phyloP scores from a whole-genome alignment of 2,888 invertebrate species.

The Drosophila aldrichi region DNA sequence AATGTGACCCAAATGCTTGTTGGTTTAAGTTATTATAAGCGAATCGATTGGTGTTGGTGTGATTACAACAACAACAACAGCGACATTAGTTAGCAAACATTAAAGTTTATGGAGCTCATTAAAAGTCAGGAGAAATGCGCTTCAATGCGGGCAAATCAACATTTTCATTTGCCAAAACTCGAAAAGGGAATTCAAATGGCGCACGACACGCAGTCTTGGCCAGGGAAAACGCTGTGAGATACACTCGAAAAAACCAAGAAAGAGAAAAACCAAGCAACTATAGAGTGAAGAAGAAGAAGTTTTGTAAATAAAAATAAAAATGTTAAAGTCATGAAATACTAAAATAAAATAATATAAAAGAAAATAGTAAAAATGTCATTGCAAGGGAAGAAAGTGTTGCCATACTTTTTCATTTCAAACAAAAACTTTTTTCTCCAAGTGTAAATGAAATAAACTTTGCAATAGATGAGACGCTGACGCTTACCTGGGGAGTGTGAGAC shows the following conservation, averaged over 20 bases:
- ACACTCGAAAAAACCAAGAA: slow-evolving; percentile 1
- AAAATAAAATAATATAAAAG: background rate
- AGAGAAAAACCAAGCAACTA: background rate
- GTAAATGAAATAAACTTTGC: slow-evolving; percentile 35
- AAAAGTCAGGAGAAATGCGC: slow-evolving; percentile 33
- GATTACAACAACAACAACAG: slow-evolving; percentile 28
- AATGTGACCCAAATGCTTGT: slow-evolving; percentile 13
- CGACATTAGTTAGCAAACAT: slow-evolving; percentile 12
- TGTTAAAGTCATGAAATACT: background rate
- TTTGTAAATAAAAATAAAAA: background rate
- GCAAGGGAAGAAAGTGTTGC: background rate
- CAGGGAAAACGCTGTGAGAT: background rate
- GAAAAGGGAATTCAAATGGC: slow-evolving; percentile 38
- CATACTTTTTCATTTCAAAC: background rate
- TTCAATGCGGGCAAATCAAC: slow-evolving; percentile 52
- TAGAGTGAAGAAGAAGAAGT: background rate
- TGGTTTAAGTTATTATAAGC: slow-evolving; percentile 31
- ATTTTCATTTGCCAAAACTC: slow-evolving; percentile 53
- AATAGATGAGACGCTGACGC: slow-evolving; percentile 6
- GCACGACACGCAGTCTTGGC: slow-evolving; percentile 33
- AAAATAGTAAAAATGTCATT: background rate
- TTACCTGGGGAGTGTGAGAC: background rate
- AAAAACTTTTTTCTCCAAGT: slow-evolving; percentile 7
- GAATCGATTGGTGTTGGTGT: slow-evolving; percentile 50
- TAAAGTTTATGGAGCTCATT: slow-evolving; percentile 52